These are phyloP conservation scores for Apis cerana DNA, from an alignment of 1,140 invertebrate genomes.

Conservation along the genomic window DNA sequence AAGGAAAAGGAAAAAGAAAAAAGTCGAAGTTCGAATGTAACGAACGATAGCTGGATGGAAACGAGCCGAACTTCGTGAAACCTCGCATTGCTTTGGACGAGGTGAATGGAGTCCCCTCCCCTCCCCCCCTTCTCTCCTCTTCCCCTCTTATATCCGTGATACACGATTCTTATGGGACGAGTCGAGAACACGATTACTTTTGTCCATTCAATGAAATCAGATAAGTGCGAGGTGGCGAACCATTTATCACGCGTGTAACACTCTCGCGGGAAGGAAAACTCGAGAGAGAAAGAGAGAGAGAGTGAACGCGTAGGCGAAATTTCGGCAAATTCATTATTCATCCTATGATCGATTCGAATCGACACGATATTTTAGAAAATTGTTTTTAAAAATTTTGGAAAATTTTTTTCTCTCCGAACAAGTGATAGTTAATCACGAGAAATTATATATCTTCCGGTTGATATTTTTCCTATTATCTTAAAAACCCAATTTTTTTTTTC, in stretches of 20 bases:
- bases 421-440: too few relatives aligned
- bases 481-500: too few relatives aligned
- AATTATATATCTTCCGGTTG: too few relatives aligned
- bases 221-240: constrained; percentile 27
- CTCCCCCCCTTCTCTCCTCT: background rate
- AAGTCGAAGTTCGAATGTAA: background rate
- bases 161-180: constrained; percentile 34
- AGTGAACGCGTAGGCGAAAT: background rate
- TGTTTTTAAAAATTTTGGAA: too few relatives aligned
- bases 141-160: too few relatives aligned
- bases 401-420: background rate
- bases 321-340: background rate
- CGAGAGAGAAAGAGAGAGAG: too few relatives aligned
- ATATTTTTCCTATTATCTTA: too few relatives aligned
- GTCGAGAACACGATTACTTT: constrained; percentile 29
- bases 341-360: background rate
- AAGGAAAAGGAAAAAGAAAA: background rate
- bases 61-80: constrained; percentile 33
- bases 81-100: constrained; percentile 10
- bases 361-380: too few relatives aligned
- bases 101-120: constrained; percentile 47
- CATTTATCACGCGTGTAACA: constrained; percentile 35
- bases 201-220: constrained; percentile 44
- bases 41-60: constrained; percentile 40
- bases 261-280: constrained; percentile 29